A percentile compares a stretch with the other conserved stretches of the same genome.
These are phyloP conservation scores for Erebia aethiops DNA, from an alignment of 2,888 invertebrate species.

Conservation along the genomic window DNA sequence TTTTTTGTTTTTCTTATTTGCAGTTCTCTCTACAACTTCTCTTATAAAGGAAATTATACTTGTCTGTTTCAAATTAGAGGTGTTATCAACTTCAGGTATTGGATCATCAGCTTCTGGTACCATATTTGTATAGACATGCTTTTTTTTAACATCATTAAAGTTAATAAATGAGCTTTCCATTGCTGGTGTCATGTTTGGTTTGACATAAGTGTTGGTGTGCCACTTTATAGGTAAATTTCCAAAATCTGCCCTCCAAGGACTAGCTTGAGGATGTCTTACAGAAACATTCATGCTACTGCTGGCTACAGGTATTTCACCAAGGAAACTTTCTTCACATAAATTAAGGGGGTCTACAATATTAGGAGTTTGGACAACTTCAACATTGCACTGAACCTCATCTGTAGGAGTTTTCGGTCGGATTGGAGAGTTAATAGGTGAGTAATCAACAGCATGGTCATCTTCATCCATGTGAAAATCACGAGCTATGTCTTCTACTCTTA, in stretches of 20 bases:
- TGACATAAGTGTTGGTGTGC: constrained; percentile 72
- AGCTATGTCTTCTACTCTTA: constrained; percentile 69
- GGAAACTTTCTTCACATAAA: constrained; percentile 68
- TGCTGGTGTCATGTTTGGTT: constrained; percentile 79
- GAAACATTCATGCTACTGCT: constrained; percentile 74
- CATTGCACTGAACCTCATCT: constrained; percentile 29
- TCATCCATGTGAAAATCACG: constrained; percentile 59
- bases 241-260: constrained; percentile 78
- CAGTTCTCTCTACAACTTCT: constrained; percentile 65
- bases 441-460: constrained; percentile 58
- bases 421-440: constrained; percentile 70
- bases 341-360: constrained; percentile 59
- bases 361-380: neutral
- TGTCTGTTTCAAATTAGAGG: constrained; percentile 66
- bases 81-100: constrained; percentile 52
- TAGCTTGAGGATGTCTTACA: constrained; percentile 62
- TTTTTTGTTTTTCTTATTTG: constrained; percentile 60
- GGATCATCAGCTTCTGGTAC: constrained; percentile 53
- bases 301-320: constrained; percentile 72
- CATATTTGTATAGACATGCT: constrained; percentile 75
- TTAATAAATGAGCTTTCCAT: constrained; percentile 73
- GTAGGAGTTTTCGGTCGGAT: constrained; percentile 41
- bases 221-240: constrained; percentile 71
- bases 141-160: constrained; percentile 62
- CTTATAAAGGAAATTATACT: constrained; percentile 76